These are phyloP conservation scores for Poecilobothrus nobilitatus DNA, from an alignment of 2,888 invertebrate species.

Conservation along the genomic window DNA sequence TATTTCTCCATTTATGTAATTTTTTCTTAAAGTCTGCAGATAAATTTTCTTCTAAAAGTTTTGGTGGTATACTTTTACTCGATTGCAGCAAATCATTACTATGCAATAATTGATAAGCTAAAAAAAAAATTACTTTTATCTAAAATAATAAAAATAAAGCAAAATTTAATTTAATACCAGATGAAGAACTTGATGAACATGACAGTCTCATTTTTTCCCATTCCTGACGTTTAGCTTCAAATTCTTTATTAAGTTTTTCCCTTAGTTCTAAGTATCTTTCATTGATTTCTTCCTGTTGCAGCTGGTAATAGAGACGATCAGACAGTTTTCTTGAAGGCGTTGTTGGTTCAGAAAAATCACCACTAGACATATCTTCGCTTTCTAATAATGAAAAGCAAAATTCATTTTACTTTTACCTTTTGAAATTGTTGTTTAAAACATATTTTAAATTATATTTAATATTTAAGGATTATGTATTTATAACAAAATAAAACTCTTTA, in stretches of 20 bases:
- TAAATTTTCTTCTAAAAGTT: conserved; percentile 55
- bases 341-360: conserved; percentile 46
- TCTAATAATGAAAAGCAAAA: conserved; percentile 28
- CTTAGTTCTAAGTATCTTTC: conserved; percentile 64
- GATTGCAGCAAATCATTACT: conserved; percentile 35
- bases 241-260: conserved; percentile 62
- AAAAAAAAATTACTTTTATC: conserved; percentile 15
- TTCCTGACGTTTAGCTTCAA: conserved; percentile 62
- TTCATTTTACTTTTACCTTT: no score
- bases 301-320: conserved; percentile 32
- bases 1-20: conserved; percentile 77
- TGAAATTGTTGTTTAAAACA: conserved; percentile 12
- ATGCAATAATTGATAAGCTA: conserved; percentile 26
- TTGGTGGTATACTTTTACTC: conserved; percentile 32
- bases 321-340: conserved; percentile 34
- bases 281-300: conserved; percentile 57
- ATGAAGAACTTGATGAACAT: conserved; percentile 26
- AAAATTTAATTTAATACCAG: conserved; percentile 19
- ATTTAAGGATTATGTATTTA: not conserved
- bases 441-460: not conserved
- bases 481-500: no score
- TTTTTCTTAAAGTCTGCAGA: conserved; percentile 76
- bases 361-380: conserved; percentile 44
- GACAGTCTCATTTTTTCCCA: conserved; percentile 47
- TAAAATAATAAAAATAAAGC: not conserved